Base-by-base conservation (phyloP, 2,113 vertebrate genomes). In the Willisornis vidua region DNA sequence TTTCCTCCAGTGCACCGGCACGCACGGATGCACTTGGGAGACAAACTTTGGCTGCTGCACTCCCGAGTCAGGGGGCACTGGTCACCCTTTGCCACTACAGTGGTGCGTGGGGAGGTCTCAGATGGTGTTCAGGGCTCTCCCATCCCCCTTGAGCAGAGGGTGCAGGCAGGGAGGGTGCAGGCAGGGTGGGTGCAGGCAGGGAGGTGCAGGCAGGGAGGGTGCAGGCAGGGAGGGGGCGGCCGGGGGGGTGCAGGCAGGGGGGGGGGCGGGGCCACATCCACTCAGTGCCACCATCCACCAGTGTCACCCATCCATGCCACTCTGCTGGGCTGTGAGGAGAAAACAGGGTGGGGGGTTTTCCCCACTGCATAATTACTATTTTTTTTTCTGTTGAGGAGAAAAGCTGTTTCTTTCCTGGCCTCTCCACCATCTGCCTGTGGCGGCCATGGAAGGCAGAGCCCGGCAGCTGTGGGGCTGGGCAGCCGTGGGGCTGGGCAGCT, bases 341-440 rank as follows among this genome's bases (percentile, higher is more conserved):
- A 63, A 85, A 87, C 61, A 75, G 90, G 62, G 35, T 71, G 83
- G 43, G 23, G 15, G 73, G 78, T 82, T 57, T 73, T 19, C 19
- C 12, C 51, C 61, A 41, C 48, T 82, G 77, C 23, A 94, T 91
- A 93, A 94, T 91, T 59, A 63, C 23, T 3, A 8, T n/a, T 11
- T 54, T 49, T 43, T 35, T 73, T 23, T 22, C 8, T 17, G 16
- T n/a, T 1, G 2, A 62, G 58, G 57, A 91, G 87, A 93, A 94
- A 90, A 90, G 92, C 88, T 6, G 5, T 83, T 93, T 95, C 82
- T 97, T 93, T 76, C 79, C 31, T 15, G 17, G 82, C 87, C 92
- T 85, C 57, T 0, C 25, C 90, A 90, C 94, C 96, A 94, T 96
- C 96, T 94, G 96, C 94, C 95, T 9, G 58, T 77, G 65, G 92